These are phyloP conservation scores for Ianthella basta DNA, from an alignment of 37 sponge, comb jelly and placozoan species.

Conservation along the genomic window DNA sequence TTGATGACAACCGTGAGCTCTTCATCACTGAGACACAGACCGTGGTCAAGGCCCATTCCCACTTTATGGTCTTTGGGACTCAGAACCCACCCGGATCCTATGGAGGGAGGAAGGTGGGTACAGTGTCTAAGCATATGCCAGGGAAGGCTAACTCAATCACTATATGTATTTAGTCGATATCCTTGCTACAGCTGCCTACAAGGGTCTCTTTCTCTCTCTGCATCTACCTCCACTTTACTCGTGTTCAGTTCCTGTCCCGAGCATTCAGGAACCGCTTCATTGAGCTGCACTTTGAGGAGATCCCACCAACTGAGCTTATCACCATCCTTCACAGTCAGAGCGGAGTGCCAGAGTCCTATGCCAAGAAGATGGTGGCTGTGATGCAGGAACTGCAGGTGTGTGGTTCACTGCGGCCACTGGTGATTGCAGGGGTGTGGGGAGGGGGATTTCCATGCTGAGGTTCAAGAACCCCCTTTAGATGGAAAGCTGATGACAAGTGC, in stretches of 20 bases:
- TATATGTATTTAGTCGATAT: no score
- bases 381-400: constrained; percentile 92
- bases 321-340: constrained; percentile 80
- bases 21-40: constrained; percentile 95
- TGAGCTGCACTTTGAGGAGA: constrained; percentile 97
- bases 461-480: no score
- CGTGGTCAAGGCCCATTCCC: constrained; percentile 85
- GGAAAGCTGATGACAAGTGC: no score
- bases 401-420: constrained; percentile 40
- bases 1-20: constrained; percentile 98
- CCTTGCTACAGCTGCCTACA: no score
- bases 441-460: no score
- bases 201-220: neutral
- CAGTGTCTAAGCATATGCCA: neutral
- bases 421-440: constrained; percentile 61
- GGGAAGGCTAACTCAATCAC: no score
- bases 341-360: constrained; percentile 85
- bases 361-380: constrained; percentile 86
- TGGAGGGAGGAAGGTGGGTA: constrained; percentile 87
- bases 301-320: constrained; percentile 83
- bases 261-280: constrained; percentile 98
- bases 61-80: constrained; percentile 96
- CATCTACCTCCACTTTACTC: neutral
- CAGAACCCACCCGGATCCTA: constrained; percentile 97
- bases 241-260: constrained; percentile 79